A percentile compares a stretch with the other conserved stretches of the same genome.
phyloP scores from a whole-genome alignment of 2,888 invertebrate species.

The Acleris cristana region DNA sequence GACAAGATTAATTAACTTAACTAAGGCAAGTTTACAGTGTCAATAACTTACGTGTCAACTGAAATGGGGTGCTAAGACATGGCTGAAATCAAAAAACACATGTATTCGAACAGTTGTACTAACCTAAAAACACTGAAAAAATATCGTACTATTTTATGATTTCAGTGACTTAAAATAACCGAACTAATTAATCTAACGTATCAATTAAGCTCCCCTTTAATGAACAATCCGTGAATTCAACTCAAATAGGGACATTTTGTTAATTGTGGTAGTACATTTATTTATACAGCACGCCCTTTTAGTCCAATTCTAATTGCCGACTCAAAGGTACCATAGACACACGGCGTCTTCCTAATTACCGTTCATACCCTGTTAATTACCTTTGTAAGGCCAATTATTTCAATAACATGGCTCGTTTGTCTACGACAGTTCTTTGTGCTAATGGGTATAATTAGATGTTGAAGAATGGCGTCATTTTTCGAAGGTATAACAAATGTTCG shows the following conservation, averaged over 20 bases:
- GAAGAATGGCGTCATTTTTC: constrained; percentile 24
- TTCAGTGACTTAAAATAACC: too few species aligned
- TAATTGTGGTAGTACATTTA: too few species aligned
- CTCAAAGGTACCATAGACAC: constrained; percentile 32
- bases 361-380: constrained; percentile 74
- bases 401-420: constrained; percentile 68
- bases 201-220: neutral
- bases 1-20: neutral
- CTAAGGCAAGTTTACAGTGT: neutral
- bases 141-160: too few species aligned
- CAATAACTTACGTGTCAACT: neutral
- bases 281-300: neutral
- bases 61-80: neutral
- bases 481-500: constrained; percentile 14
- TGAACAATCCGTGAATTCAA: neutral
- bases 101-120: too few species aligned
- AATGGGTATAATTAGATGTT: constrained; percentile 53
- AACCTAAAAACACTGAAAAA: neutral
- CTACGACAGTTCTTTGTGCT: constrained; percentile 54
- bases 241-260: neutral
- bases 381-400: constrained; percentile 72
- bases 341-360: constrained; percentile 58
- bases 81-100: neutral
- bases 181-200: neutral
- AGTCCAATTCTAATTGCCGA: constrained; percentile 33